phyloP scores from a whole-genome alignment of 1,140 invertebrate genomes.

The Drosophila saltans region DNA sequence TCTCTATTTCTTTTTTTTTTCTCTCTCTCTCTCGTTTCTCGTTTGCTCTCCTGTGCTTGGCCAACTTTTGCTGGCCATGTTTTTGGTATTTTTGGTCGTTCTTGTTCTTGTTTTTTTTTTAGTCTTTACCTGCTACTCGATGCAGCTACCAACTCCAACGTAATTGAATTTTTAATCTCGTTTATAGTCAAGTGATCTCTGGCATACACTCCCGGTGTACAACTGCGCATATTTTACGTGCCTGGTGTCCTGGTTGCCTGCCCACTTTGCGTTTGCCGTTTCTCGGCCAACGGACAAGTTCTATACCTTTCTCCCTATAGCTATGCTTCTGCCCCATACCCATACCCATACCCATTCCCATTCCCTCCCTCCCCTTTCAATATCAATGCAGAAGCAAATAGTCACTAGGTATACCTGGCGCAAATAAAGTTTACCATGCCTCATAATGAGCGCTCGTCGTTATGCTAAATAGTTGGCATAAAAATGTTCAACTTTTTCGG shows the following conservation, averaged over 20 bases:
- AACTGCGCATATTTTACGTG: conserved; percentile 69
- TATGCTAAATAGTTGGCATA: conserved; percentile 71
- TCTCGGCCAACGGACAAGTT: conserved; percentile 33
- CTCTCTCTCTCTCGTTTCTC: conserved; percentile 21
- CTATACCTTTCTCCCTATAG: conserved; percentile 26
- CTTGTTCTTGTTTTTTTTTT: conserved; percentile 34
- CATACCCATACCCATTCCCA: background rate
- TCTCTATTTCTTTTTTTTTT: conserved; percentile 21
- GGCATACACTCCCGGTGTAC: conserved; percentile 68
- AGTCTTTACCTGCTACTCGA: conserved; percentile 64
- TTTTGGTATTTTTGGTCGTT: conserved; percentile 36
- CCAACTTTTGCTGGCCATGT: conserved; percentile 62
- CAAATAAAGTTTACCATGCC: conserved; percentile 68
- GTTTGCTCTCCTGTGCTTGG: conserved; percentile 39
- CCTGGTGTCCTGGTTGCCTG: conserved; percentile 36
- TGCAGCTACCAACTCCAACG: conserved; percentile 78
- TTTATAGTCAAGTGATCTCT: conserved; percentile 82
- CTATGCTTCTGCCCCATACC: background rate
- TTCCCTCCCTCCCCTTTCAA: background rate
- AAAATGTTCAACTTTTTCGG: conserved; percentile 6
- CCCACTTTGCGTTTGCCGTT: conserved; percentile 41
- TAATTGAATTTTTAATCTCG: conserved; percentile 82
- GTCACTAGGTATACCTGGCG: conserved; percentile 33
- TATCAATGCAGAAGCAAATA: conserved; percentile 45
- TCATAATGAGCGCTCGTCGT: conserved; percentile 69